Evolutionary conservation across 2,113 vertebrate genomes (phyloP), one percentile per base, ranked within the genome.

Genomic region (Carassius auratus): DNA sequence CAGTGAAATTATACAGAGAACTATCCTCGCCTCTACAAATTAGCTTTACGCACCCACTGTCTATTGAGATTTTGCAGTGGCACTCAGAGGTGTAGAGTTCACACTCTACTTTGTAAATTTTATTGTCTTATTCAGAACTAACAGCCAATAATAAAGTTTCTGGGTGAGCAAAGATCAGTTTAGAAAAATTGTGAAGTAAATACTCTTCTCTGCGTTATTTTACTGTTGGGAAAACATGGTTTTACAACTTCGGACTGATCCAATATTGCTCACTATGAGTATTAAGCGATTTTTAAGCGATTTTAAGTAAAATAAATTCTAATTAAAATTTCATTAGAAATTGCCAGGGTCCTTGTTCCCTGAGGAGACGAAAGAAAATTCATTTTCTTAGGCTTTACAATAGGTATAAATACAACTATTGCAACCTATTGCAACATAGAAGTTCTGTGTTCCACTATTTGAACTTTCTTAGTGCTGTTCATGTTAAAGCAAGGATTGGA

Each of bases 1-100:
- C 13, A 59, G 36, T 36, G 36, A 86, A 81, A 81, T 86, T 73
- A 80, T 73, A 55, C 36, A 75, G 77, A 61, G 8, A 15, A 81
- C 2, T 62, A 38, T 61, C 55, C 8, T 23, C 19, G 17, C 68
- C 77, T 50, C 68, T 73, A 14, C 73, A 86, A 64, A 86, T 81
- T 23, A 86, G 45, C 55, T 81, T 33, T 8, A 75, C n/a, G 0
- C 26, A 64, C 77, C 21, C 55, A 23, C 19, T 50, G 36, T 73
- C 78, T 86, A 61, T 62, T 81, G 64, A n/a, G 23, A 75, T 75
- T 62, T 38, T 21, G 55, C 19, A n/a, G 75, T 59, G 48, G 38
- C 38, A 52, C 57, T 61, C 42, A 7, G 21, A 45, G 76, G 84
- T 85, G 30, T 64, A 48, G 19, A 62, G 85, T 48, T 81, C 45